Evolutionary conservation across 1,140 invertebrate species (phyloP), one percentile per base, ranked within the genome.

Genomic region (Cydia strobilella): DNA sequence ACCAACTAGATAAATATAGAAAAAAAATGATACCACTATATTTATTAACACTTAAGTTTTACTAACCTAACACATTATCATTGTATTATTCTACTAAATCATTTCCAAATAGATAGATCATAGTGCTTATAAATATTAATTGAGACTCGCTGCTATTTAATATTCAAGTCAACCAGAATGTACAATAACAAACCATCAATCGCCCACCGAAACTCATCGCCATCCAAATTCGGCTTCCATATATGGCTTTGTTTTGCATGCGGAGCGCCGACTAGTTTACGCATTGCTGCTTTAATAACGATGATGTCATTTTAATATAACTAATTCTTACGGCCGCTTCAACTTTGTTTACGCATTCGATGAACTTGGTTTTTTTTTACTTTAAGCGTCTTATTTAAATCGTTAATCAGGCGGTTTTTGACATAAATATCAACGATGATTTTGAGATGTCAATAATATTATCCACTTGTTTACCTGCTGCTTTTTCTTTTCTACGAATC

Each of bases 231-330:
- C 65, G 65, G 9, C 27, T 69, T 42, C 65, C 65, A 35, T 66
- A 69, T 69, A 69, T 69, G 65, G 65, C n/a, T 69, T 66, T 69
- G 65, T 69, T 69, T 69, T 42, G 65, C 65, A 10, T 69, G 27
- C 27, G 27, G 42, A 15, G 1, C 65, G 35, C 65, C 15, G 27
- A 69, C 65, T 18, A 23, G 35, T 69, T 35, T 35, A 69, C 27
- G 65, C 18, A 51, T 42, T 48, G 74, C 77, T 74, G 76, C 81
- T 85, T 80, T 82, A 83, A 83, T 81, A 81, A 75, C 75, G 80
- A 79, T 89, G 87, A 89, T 87, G 83, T 86, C 82, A 88, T 76
- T 69, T 69, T 39, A 69, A 39, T 69, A 69, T 69, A 69, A 69
- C 18, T 69, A 69, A 69, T 35, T 18, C 65, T 69, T 69, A 69